Evolutionary conservation across 2,888 invertebrate genomes (phyloP).

Genomic region (Drosophila buzzatii): DNA sequence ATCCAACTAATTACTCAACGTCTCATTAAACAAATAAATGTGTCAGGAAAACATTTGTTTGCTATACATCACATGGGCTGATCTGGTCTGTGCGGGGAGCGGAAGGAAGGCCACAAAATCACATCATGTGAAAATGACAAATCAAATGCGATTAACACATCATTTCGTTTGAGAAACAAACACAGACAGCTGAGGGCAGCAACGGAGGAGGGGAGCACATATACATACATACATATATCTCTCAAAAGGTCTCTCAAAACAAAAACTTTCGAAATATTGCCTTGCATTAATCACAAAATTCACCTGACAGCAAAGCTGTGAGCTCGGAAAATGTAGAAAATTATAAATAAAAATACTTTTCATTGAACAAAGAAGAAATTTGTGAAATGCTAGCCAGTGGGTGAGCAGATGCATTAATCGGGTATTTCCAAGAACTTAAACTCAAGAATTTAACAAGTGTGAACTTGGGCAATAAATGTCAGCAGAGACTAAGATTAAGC

Average conservation of each 20-base stretch:
- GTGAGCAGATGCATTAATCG: not conserved
- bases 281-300: constrained; percentile 61
- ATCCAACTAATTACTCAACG: constrained; percentile 75
- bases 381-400: not conserved
- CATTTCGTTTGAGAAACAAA: constrained; percentile 55
- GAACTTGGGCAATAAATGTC: not conserved
- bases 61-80: constrained; percentile 53
- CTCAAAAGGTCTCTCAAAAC: not conserved
- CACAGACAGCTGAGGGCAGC: constrained; percentile 41
- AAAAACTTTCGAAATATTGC: constrained; percentile 7
- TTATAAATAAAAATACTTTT: constrained; percentile 54
- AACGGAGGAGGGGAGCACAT: constrained; percentile 3
- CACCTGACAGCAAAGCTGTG: constrained; percentile 65
- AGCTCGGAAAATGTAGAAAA: constrained; percentile 62
- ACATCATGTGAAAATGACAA: constrained; percentile 78
- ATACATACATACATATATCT: not conserved
- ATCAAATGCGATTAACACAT: constrained; percentile 78
- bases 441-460: not conserved
- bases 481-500: not conserved
- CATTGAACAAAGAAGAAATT: constrained; percentile 5
- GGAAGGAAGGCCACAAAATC: constrained; percentile 60
- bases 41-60: constrained; percentile 67
- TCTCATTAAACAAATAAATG: constrained; percentile 70
- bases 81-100: not conserved
- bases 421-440: not conserved